Base-by-base conservation (phyloP, 2,888 invertebrate species). In the Lapara coniferarum region DNA sequence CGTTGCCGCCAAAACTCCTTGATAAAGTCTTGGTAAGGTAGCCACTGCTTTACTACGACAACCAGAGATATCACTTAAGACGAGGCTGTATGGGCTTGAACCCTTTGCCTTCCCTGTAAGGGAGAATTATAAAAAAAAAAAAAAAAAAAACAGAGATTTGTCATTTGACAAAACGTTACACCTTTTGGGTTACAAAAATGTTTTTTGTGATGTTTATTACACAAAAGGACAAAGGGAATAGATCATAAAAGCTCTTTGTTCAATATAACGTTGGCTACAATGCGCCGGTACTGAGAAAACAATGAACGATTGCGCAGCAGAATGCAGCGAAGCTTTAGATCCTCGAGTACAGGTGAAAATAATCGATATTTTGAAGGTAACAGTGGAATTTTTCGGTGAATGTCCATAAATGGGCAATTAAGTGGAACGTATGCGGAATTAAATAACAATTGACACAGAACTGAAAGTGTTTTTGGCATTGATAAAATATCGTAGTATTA, bases 331-430 rank as follows among this genome's bases (percentile, higher is more conserved):
- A 94, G 95, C 96, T 76, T 95, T 97, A 85, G 97, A 97, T 94
- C 97, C 97, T 70, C 94, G 97, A 88, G 97, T 97, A 83, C 97
- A 97, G 95, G 96, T 96, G 92, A 89, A 87, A 78, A 71, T 84
- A 89, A 91, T 89, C 89, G 80, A 89, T 89, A 88, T 80, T 86
- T 83, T 85, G 85, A 75, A 82, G 77, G 70, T 70, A 68, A 66
- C 56, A 66, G 58, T 51, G 66, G 14, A 70, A 68, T 25, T 66
- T 56, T 67, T 67, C 56, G 37, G 56, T 10, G 37, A 56, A n/a
- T 67, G 67, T 13, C 67, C 56, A 46, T 49, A 49, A 49, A 49
- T 13, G 49, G 46, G 19, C 63, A 63, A 49, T 63, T 63, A 49
- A 12, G 59, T 63, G 63, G 16, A 63, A 63, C 19, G 49, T 49